Evolutionary conservation across 1,140 invertebrate genomes (phyloP), one percentile per base, ranked within the genome.

Genomic region (Eurytemora carolleeae): DNA sequence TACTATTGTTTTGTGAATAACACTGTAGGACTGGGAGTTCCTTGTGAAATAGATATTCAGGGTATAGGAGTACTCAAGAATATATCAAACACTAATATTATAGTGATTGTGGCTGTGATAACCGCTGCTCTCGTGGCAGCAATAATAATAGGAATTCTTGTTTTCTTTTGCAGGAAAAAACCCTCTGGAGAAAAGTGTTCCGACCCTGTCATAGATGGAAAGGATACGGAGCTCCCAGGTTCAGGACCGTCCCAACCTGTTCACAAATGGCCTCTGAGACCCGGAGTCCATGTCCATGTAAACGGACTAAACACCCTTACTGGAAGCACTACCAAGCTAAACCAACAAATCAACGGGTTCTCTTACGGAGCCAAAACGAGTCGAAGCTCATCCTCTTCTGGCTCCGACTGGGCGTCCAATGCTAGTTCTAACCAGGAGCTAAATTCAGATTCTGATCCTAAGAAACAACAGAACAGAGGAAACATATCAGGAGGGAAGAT

Each of bases 1-100:
- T 92, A 90, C 71, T 77, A 83, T 58, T 93, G 88, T 71, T 77
- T 80, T 61, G 85, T 84, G 2, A 86, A 85, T 70, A 92, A 93
- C 72, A 77, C 80, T 1, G 81, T 89, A 16, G 87, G 87, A 24
- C 70, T 75, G 23, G 80, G 79, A 19, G 79, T 78, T 12, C 77
- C 84, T 1, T 91, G 87, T 70, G 83, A 87, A 70, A 77, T 80
- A 54, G 82, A 85, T 70, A 82, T 90, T 24, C 77, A 79, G 71
- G 83, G 84, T 2, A 53, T 61, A 1, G 22, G 12, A 18, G 24
- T 25, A 57, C 55, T 24, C 22, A 57, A 57, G 22, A 23, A 24
- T n/a, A 57, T 23, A 19, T n/a, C 23, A 18, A 17, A 44, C 17
- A 81, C 86, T 67, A 82, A 84, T 66, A 73, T 86, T 22, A 77